These are phyloP conservation scores for Timema cristinae DNA, from an alignment of 2,888 invertebrate species.

Conservation along the genomic window DNA sequence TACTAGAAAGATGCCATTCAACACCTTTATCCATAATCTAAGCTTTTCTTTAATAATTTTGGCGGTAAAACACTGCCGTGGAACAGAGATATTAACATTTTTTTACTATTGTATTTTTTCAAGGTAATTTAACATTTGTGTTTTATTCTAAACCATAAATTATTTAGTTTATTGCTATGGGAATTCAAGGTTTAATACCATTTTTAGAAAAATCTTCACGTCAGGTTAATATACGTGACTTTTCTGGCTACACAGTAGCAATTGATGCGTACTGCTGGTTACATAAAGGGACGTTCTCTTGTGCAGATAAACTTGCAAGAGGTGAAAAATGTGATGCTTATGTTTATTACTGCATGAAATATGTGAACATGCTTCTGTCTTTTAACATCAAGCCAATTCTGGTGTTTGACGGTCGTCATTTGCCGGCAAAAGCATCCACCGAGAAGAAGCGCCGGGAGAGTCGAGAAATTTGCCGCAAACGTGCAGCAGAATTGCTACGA, in stretches of 20 bases:
- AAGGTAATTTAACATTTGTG: no score
- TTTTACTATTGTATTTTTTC: no score
- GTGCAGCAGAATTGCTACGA: constrained; percentile 73
- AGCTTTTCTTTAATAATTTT: no score
- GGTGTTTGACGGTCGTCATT: constrained; percentile 93
- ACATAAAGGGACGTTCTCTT: constrained; percentile 91
- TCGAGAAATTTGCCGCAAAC: constrained; percentile 67
- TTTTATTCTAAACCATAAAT: no score
- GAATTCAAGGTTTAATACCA: constrained; percentile 86
- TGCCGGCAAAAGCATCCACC: constrained; percentile 90
- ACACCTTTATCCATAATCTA: no score
- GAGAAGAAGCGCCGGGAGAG: constrained; percentile 80
- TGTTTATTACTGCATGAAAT: constrained; percentile 87
- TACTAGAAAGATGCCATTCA: no score
- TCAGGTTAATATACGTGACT: constrained; percentile 67
- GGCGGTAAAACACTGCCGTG: no score
- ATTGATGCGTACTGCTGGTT: constrained; percentile 97
- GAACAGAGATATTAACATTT: no score
- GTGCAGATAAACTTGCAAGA: constrained; percentile 85
- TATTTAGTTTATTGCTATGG: constrained; percentile 57
- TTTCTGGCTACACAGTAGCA: constrained; percentile 75
- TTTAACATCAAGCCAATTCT: constrained; percentile 87
- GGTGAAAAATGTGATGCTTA: constrained; percentile 86
- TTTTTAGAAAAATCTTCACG: constrained; percentile 83
- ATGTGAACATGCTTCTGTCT: constrained; percentile 74